These are phyloP conservation scores for Rattus rattus DNA, from an alignment of 2,113 vertebrate species.

Conservation along the genomic window DNA sequence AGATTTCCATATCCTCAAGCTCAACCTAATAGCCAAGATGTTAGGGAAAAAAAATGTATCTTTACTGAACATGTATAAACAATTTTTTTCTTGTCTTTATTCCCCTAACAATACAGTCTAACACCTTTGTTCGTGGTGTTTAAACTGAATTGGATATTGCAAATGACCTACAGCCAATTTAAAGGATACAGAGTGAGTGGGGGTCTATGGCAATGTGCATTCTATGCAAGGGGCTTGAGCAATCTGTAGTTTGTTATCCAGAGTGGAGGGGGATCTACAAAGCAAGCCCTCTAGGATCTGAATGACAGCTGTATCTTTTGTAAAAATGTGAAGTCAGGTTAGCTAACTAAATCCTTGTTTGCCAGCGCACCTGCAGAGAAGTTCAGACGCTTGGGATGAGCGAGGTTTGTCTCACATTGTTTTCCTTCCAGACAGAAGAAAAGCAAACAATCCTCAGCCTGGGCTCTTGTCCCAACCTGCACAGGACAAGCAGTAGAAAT, in stretches of 20 bases:
- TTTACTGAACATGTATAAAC: neutral
- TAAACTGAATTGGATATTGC: neutral
- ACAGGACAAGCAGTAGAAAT: neutral
- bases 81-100: neutral
- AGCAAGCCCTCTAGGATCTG: neutral
- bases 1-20: neutral
- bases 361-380: neutral
- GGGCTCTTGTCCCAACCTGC: neutral
- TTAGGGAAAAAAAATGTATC: neutral
- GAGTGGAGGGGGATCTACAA: neutral
- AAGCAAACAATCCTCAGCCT: neutral
- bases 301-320: neutral
- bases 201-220: neutral
- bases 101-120: neutral
- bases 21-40: neutral
- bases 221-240: neutral
- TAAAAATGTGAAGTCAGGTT: neutral
- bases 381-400: neutral
- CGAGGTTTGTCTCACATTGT: neutral
- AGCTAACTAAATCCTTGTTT: neutral
- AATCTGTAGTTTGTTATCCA: neutral
- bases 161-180: neutral
- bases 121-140: neutral
- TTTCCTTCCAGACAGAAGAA: neutral
- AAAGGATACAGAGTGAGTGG: neutral